Evolutionary conservation across 2,888 invertebrate species (phyloP), one percentile per base, ranked within the genome.

Genomic region (Ditula angustiorana): DNA sequence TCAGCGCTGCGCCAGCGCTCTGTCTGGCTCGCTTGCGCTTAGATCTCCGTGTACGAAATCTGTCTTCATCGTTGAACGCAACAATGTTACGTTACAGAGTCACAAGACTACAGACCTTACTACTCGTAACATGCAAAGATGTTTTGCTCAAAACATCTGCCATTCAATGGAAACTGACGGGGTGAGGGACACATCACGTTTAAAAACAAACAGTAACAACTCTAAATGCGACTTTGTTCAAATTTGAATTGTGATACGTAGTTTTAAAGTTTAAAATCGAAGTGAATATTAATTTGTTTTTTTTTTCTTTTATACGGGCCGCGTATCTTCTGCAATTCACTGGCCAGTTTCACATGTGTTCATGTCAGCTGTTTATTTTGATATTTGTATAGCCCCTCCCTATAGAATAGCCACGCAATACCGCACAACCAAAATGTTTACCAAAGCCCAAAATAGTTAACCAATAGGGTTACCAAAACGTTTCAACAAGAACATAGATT

Each of bases 281-380:
- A n/a, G 8, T 5, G 8, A 19, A 33, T 33, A 8, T 19, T 2
- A 1, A 2, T 37, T 41, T 41, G 16, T 19, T 1, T 13, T 35
- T 35, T 35, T 35, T 35, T 13, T 13, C 35, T 35, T 2, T 13
- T 35, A 13, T 13, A 2, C 41, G n/a, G n/a, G 8, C 19, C 10
- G 16, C n/a, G n/a, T n/a, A n/a, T n/a, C 28, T 28, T 21, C 21
- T n/a, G 24, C 28, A 37, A 21, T 47, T 24, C 0, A 19, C 46
- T 11, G 28, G 46, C 61, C 37, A 61, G 46, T 60, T 16, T 23
- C 30, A 44, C n/a, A 47, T 23, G 11, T 13, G 21, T n/a, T 7
- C 0, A 3, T 37, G 47, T 62, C 61, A 62, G 61, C 61, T 62
- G 61, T 56, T 56, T 62, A 13, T 47, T 47, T 26, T 49, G 11